These are phyloP conservation scores for Troides oblongomaculatus DNA, from an alignment of 2,888 invertebrate genomes.

Conservation along the genomic window DNA sequence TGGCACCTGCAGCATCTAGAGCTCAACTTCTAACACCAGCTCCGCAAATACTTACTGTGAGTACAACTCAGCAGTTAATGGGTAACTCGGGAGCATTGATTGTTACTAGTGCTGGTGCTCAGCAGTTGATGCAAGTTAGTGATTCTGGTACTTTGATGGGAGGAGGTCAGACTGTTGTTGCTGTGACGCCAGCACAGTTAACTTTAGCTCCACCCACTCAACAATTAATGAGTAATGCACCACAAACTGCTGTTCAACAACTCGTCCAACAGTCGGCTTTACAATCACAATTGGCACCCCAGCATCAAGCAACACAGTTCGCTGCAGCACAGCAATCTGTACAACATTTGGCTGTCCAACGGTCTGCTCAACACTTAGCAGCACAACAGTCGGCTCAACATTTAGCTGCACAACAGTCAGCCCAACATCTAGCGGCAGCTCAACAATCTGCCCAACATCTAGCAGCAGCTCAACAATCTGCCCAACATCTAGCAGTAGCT, in stretches of 20 bases:
- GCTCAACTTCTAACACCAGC: constrained; percentile 72
- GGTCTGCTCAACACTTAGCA: constrained; percentile 52
- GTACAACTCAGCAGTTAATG: constrained; percentile 72
- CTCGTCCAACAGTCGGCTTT: constrained; percentile 67
- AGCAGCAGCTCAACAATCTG: constrained; percentile 50
- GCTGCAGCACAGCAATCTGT: constrained; percentile 63
- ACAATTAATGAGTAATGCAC: constrained; percentile 65
- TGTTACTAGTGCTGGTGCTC: constrained; percentile 75
- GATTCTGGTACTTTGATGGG: constrained; percentile 75
- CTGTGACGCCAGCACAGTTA: constrained; percentile 70
- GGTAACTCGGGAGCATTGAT: constrained; percentile 73
- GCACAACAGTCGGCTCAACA: constrained; percentile 60
- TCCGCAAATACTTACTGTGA: constrained; percentile 71
- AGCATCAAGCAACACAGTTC: constrained; percentile 66
- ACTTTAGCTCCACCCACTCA: constrained; percentile 66
- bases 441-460: constrained; percentile 56
- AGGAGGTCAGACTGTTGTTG: constrained; percentile 72
- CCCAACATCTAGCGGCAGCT: constrained; percentile 48
- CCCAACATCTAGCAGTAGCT: constrained; percentile 49
- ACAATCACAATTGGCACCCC: constrained; percentile 62
- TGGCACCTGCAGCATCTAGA: constrained; percentile 70
- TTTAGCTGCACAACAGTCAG: constrained; percentile 50
- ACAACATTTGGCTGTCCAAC: constrained; percentile 61
- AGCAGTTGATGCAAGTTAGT: constrained; percentile 76
- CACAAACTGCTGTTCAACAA: constrained; percentile 69